Evolutionary conservation across 1,140 invertebrate species (phyloP), one percentile per base, ranked within the genome.

Genomic region (Dolichoris vasculosae): DNA sequence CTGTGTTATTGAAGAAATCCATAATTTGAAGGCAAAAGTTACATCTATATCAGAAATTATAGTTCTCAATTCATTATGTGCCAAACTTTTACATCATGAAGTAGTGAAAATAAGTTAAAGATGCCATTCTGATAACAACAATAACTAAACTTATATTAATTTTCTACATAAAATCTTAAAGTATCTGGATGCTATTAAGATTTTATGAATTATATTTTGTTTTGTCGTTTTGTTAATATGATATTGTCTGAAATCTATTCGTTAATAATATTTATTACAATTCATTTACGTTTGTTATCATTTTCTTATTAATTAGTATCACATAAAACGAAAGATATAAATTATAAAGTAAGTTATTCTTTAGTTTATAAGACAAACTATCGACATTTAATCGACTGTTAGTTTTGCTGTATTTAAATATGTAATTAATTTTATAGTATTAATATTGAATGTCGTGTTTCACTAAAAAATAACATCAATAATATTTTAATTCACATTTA

Each of bases 51-150:
- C 20, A 30, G 11, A 32, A 40, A 71, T 23, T 38, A 71, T 23
- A 2, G 46, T 76, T 83, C 51, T 51, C 73, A 83, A 77, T 77
- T 83, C n/a, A 64, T 77, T 77, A 79, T 88, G 89, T 90, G 89
- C 89, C 89, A 90, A 90, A 90, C 83, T 55, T 87, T 87, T n/a
- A 38, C 46, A 84, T 78, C 30, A 55, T 38, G 64, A 83, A 75
- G 11, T 51, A 81, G 73, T 76, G 35, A 75, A 69, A 78, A 78
- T 82, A 83, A 86, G 59, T 87, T 79, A 59, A 87, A 87, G 64
- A 88, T 89, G 88, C 86, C 88, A 89, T 89, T 89, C 82, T 88
- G 55, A 88, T 71, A 87, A 20, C 17, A 20, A 32, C 3, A 59
- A 71, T 38, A 55, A 4, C 6, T 38, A 51, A 63, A 79, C 13